Evolutionary conservation across 2,113 vertebrate genomes (phyloP).

Genomic region (Cygnus buccinator): DNA sequence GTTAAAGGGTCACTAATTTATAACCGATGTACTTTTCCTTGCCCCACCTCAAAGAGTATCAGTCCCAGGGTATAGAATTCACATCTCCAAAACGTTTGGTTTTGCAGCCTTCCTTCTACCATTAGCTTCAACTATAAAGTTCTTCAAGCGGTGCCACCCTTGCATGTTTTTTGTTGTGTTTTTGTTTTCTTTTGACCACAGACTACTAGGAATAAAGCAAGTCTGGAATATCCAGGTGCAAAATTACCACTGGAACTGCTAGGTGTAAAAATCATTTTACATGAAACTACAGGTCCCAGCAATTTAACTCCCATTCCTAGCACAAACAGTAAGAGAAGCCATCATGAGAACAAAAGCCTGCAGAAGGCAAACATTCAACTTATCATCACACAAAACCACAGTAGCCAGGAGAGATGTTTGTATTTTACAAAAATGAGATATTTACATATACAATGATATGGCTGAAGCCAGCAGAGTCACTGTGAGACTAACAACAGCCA

Average conservation of each 20-base stretch:
- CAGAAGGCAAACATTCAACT: neutral
- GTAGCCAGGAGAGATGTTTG: neutral
- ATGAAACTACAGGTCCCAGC: neutral
- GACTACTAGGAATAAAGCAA: neutral
- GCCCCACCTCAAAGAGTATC: neutral
- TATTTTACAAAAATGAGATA: neutral
- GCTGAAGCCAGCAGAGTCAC: constrained; percentile 15
- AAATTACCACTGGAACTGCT: neutral
- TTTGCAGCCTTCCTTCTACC: neutral
- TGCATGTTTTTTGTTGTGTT: neutral
- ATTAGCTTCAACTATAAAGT: neutral
- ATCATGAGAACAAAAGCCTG: neutral
- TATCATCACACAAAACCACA: neutral
- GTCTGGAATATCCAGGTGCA: neutral
- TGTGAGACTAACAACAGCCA: neutral
- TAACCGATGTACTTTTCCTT: neutral
- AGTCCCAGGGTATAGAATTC: neutral
- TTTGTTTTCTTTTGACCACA: neutral
- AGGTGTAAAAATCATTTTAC: neutral
- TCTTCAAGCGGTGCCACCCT: neutral
- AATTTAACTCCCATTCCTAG: neutral
- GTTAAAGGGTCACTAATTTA: neutral
- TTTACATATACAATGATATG: neutral
- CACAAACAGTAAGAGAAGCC: neutral
- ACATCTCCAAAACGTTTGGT: neutral